These are phyloP conservation scores for Mythimna loreyi DNA, from an alignment of 2,888 invertebrate species.

Conservation along the genomic window DNA sequence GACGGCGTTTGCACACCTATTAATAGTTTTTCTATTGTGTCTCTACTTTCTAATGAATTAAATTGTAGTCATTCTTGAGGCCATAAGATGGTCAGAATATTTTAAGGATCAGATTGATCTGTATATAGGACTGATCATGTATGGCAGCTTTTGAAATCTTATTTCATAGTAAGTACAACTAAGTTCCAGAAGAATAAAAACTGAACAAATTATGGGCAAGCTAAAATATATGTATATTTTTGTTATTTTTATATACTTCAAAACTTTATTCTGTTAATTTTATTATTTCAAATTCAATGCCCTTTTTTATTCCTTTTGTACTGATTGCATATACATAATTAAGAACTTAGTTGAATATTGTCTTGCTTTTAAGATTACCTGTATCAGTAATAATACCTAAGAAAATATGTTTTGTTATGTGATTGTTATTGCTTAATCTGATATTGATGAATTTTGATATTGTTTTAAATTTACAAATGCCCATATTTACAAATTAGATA, in stretches of 20 bases:
- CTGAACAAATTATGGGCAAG: constrained; percentile 42
- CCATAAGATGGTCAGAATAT: no score
- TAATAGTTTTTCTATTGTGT: no score
- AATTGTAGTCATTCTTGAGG: background rate
- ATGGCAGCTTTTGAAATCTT: constrained; percentile 18
- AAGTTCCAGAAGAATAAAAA: constrained; percentile 27
- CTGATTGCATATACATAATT: constrained; percentile 1
- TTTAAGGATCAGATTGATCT: background rate
- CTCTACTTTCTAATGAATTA: no score
- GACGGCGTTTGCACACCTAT: no score
- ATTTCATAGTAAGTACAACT: constrained; percentile 20
- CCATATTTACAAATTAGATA: background rate
- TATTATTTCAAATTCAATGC: background rate
- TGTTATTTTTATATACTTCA: constrained; percentile 9
- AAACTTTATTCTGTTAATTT: background rate
- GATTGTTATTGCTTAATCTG: constrained; percentile 48
- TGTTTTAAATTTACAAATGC: constrained; percentile 25
- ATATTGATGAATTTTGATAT: constrained; percentile 10
- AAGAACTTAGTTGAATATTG: constrained; percentile 26
- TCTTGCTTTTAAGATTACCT: constrained; percentile 13
- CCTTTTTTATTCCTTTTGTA: background rate
- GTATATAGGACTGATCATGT: constrained; percentile 6
- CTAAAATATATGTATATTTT: constrained; percentile 9
- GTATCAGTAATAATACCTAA: constrained; percentile 32
- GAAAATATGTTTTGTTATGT: constrained; percentile 45